Conservation (phyloP, 2,888 invertebrate genomes). For the Cantharis flavilabris region DNA sequence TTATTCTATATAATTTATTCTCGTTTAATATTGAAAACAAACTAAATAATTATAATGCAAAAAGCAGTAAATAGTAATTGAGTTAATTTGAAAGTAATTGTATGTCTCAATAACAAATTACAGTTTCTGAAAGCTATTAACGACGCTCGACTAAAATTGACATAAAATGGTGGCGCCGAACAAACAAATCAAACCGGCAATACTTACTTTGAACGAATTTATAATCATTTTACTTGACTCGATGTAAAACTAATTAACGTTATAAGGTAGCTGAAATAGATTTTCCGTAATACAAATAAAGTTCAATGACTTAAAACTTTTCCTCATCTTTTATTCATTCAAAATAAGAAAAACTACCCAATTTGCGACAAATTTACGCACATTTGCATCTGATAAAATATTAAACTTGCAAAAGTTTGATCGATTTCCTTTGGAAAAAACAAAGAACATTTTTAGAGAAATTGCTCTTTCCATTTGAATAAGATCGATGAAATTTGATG, state of each 20-base stretch:
- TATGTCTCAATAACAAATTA: neutral
- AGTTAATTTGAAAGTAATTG: neutral
- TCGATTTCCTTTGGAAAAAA: neutral
- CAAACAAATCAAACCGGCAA: conserved; percentile 10
- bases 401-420: neutral
- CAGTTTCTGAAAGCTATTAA: neutral
- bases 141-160: neutral
- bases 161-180: conserved; percentile 12
- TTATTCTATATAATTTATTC: neutral
- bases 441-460: neutral
- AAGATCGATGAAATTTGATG: neutral
- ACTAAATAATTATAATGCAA: neutral
- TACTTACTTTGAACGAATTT: neutral
- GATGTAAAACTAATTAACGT: neutral
- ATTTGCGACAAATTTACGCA: neutral
- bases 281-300: neutral
- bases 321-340: neutral
- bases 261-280: neutral
- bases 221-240: neutral
- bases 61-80: conserved; percentile 1
- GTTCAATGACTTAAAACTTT: neutral
- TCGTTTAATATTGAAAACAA: neutral
- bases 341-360: neutral
- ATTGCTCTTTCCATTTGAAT: neutral
- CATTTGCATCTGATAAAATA: neutral